phyloP scores from a whole-genome alignment of 2,888 invertebrate species.

The Drosophila rellima region DNA sequence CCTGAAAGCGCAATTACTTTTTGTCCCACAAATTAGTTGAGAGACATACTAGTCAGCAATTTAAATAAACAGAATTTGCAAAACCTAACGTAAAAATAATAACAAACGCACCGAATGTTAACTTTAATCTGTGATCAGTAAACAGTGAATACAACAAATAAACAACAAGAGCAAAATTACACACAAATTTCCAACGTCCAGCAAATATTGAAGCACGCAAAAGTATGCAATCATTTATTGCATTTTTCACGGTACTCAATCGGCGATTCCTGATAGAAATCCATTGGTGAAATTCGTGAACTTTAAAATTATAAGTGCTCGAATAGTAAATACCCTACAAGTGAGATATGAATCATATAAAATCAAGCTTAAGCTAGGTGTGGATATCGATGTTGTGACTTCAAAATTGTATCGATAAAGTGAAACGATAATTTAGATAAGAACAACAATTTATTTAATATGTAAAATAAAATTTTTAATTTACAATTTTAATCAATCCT shows the following conservation, averaged over 20 bases:
- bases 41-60: background rate
- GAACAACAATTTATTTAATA: too few relatives aligned
- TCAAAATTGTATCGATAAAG: too few relatives aligned
- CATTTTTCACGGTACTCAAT: slow-evolving; percentile 30
- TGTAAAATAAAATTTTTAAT: too few relatives aligned
- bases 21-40: background rate
- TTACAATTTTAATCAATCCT: too few relatives aligned
- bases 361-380: background rate
- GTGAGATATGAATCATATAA: background rate
- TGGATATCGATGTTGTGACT: too few relatives aligned
- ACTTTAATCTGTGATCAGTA: slow-evolving; percentile 2
- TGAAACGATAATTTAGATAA: too few relatives aligned
- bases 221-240: slow-evolving; percentile 63
- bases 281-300: background rate
- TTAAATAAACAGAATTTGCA: slow-evolving; percentile 8
- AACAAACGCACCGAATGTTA: slow-evolving; percentile 9
- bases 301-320: background rate
- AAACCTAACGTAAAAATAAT: slow-evolving; percentile 13
- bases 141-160: slow-evolving; percentile 6
- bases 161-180: background rate
- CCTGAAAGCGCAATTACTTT: background rate
- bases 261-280: slow-evolving; percentile 2
- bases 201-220: slow-evolving; percentile 50
- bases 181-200: slow-evolving; percentile 17
- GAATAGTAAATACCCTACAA: background rate